phyloP scores from a whole-genome alignment of 2,888 invertebrate species.

The Tiphia femorata region DNA sequence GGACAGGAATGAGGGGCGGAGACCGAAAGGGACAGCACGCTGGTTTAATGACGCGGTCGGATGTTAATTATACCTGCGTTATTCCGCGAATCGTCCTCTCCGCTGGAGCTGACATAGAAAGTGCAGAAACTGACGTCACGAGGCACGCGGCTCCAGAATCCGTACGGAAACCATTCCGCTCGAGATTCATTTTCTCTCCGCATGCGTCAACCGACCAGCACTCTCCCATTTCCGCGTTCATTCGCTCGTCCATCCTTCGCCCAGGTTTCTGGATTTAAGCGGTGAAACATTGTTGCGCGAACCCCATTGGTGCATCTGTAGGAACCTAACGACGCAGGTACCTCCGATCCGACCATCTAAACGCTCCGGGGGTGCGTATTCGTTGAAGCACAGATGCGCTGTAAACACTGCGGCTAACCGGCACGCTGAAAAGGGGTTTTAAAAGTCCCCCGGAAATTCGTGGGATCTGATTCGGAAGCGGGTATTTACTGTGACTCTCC shows the following conservation, averaged over 20 bases:
- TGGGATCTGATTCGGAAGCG: constrained; percentile 33
- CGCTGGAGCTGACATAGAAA: constrained; percentile 8
- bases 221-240: not conserved
- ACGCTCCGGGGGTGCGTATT: too few relatives aligned
- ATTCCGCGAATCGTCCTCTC: constrained; percentile 35
- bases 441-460: constrained; percentile 38
- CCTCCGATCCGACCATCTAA: too few relatives aligned
- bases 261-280: constrained; percentile 15
- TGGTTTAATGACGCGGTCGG: constrained; percentile 35
- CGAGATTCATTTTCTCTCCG: not conserved
- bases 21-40: not conserved
- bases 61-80: constrained; percentile 48
- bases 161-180: not conserved
- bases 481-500: constrained; percentile 34
- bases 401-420: constrained; percentile 42
- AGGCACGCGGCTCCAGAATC: too few relatives aligned
- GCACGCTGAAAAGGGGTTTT: constrained; percentile 41
- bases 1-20: too few relatives aligned
- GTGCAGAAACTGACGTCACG: not conserved
- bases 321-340: too few relatives aligned
- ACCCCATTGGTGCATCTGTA: not conserved
- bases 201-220: too few relatives aligned
- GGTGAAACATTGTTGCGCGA: constrained; percentile 8
- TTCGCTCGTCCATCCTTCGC: not conserved
- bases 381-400: constrained; percentile 21